Base-by-base conservation (phyloP, 2,797 vertebrate genomes). In the Lateolabrax maculatus region DNA sequence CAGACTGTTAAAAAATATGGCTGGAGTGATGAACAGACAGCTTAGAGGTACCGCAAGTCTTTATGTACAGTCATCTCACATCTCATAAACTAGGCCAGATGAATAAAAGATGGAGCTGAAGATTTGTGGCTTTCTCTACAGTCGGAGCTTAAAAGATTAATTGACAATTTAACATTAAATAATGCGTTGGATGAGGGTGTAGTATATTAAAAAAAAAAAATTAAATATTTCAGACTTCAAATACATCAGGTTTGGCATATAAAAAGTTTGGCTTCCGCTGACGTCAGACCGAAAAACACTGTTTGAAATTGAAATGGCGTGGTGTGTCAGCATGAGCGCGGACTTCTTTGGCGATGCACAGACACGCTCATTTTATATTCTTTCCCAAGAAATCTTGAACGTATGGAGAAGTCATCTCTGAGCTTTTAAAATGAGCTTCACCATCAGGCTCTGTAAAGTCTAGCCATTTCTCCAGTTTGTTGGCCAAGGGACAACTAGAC, bases 131-230 rank as follows among this genome's bases (percentile, higher is more conserved):
- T 77, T 86, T 69, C 51, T 63, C 61, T 36, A 12, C 64, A 21
- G 23, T 48, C 25, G 29, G 25, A 75, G 73, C 56, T 80, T 91
- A 72, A 87, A 93, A 83, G 64, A 87, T 90, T 83, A 86, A 91
- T 87, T 85, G 87, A 87, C 76, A 84, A 75, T 85, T 87, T 88
- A 84, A 82, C 81, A 84, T 84, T 64, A 86, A 87, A 86, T 87
- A 88, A 87, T 84, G 64, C 37, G 60, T 51, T 44, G 52, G 71
- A 77, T 21, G 41, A 61, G 36, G 36, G 53, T 70, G 67, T 61
- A 15, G 53, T 46, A 39, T 73, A 10, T 13, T 21, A 46, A 39
- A 62, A 44, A 56, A 41, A 60, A 64, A 51, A 68, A 34, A 79
- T 70, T 78, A 36, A 13, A 11, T 25, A 34, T 64, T 84, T 81